Percentiles rank a stretch among this genome's conserved stretches.
These are phyloP conservation scores for Bombycilla garrulus DNA, from an alignment of 2,113 vertebrate genomes.

Conservation along the genomic window DNA sequence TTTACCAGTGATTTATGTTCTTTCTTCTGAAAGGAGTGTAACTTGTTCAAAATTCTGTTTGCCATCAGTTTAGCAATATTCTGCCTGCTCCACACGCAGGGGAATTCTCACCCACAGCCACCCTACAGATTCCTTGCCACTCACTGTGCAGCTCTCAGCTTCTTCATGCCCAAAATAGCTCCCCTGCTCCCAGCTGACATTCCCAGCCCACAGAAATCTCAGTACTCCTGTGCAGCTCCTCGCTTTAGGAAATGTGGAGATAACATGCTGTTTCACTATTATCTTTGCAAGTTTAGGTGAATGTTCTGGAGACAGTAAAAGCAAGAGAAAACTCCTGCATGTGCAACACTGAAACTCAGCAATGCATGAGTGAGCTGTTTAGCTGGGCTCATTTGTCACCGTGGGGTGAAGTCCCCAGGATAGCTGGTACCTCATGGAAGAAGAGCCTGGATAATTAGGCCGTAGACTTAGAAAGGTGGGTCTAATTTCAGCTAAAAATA, in stretches of 20 bases:
- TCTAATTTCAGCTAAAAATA: conserved; percentile 49
- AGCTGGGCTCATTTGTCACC: neutral
- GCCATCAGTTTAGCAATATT: neutral
- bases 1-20: neutral
- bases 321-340: neutral
- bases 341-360: neutral
- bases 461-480: neutral
- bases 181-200: conserved; percentile 13
- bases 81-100: neutral
- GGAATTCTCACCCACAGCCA: neutral
- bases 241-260: neutral
- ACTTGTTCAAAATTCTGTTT: neutral
- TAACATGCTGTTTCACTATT: neutral
- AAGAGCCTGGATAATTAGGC: neutral
- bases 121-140: neutral
- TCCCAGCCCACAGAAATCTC: neutral
- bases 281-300: neutral
- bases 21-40: neutral
- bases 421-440: neutral
- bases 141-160: neutral
- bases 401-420: neutral
- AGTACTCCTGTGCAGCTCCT: neutral
- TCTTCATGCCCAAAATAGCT: conserved; percentile 20
- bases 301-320: neutral
- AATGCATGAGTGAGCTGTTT: neutral